These are phyloP conservation scores for Cloeon dipterum DNA, from an alignment of 2,888 invertebrate genomes.

Conservation along the genomic window DNA sequence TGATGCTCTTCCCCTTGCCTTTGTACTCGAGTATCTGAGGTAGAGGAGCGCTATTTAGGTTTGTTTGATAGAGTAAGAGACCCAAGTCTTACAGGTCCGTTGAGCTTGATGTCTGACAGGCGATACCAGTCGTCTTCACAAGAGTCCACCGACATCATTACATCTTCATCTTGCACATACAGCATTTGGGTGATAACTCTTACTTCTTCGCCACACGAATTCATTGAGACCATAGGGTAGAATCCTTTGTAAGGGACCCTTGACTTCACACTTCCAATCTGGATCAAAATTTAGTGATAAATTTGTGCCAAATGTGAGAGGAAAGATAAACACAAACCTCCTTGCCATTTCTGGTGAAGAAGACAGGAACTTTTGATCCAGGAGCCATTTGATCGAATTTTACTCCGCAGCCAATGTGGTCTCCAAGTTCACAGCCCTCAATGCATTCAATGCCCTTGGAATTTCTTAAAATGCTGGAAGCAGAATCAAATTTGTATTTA, in stretches of 20 bases:
- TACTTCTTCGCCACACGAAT: conserved; percentile 20
- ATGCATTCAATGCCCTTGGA: too few relatives aligned
- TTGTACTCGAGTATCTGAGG: conserved; percentile 22
- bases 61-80: too few relatives aligned
- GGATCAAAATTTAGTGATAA: conserved; percentile 1
- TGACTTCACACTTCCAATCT: conserved; percentile 9
- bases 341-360: conserved; percentile 22
- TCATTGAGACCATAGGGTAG: conserved; percentile 20
- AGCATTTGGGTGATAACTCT: conserved; percentile 6
- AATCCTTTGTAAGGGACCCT: conserved; percentile 15
- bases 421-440: conserved; percentile 17
- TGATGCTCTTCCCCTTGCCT: conserved; percentile 24
- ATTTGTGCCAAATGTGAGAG: background rate
- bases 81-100: conserved; percentile 21
- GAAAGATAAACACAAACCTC: conserved; percentile 14
- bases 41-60: too few relatives aligned
- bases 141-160: conserved; percentile 23
- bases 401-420: conserved; percentile 20
- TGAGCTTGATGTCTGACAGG: conserved; percentile 21
- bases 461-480: too few relatives aligned
- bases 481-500: too few relatives aligned
- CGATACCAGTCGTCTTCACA: conserved; percentile 24
- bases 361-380: conserved; percentile 15
- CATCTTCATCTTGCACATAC: conserved; percentile 17
- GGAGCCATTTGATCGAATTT: conserved; percentile 12